A percentile compares a stretch with the other conserved stretches of the same genome.
phyloP scores from a whole-genome alignment of 2,113 vertebrate species.

The Leptobrachium leishanense region DNA sequence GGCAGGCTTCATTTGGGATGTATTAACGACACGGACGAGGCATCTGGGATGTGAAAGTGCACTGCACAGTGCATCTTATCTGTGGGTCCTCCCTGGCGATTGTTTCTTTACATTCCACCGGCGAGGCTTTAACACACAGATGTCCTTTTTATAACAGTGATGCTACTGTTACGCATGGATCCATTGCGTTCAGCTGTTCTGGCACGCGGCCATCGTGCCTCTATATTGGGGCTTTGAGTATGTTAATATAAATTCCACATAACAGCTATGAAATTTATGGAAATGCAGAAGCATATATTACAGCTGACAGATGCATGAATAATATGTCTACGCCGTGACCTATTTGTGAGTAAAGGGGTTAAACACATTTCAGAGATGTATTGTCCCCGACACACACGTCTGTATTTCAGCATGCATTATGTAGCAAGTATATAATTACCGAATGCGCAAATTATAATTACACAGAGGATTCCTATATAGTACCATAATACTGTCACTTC shows the following conservation, averaged over 20 bases:
- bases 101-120: background rate
- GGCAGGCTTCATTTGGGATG: background rate
- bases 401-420: background rate
- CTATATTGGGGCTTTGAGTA: background rate
- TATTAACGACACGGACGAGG: background rate
- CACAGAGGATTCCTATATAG: background rate
- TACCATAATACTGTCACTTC: background rate
- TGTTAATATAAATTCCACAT: slow-evolving; percentile 20
- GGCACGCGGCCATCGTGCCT: background rate
- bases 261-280: slow-evolving; percentile 34
- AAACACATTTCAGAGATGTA: slow-evolving; percentile 21
- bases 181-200: background rate
- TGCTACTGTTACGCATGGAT: background rate
- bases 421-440: background rate
- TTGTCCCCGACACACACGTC: background rate
- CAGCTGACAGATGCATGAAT: slow-evolving; percentile 34
- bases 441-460: background rate
- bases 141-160: background rate
- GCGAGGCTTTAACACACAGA: background rate
- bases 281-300: slow-evolving; percentile 7
- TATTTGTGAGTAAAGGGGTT: background rate
- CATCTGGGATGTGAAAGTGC: background rate
- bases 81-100: background rate
- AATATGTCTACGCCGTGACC: slow-evolving; percentile 17
- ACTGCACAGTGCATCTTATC: background rate